Evolutionary conservation across 2,797 vertebrate genomes (phyloP), one percentile per base, ranked within the genome.

Genomic region (Hylomyscus alleni): DNA sequence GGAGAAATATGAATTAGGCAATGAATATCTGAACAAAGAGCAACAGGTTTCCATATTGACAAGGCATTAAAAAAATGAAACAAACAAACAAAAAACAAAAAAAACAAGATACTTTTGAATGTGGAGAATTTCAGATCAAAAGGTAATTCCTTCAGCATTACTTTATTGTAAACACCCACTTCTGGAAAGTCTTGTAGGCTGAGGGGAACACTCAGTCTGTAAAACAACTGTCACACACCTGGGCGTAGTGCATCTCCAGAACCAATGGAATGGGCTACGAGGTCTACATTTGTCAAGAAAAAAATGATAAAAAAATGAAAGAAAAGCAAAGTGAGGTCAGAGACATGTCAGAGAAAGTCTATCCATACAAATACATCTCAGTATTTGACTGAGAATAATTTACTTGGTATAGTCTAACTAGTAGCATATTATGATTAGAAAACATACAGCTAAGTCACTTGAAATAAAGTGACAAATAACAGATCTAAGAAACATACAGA

Each of bases 381-480:
- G 10, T 91, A 56, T 77, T 93, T 6, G 26, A 82, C 19, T 69
- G 9, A 89, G 52, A 91, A 84, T 73, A 95, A 83, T 52, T 83
- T 89, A 82, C 8, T 80, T 93, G 22, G 15, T 31, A 83, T 40
- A 22, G 10, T 80, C 84, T 93, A 65, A 96, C 78, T 81, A 83
- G 12, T n/a, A 96, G 91, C 40, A 5, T 75, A 47, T 52, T 87
- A 69, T 29, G 12, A 40, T 88, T 91, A 85, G 34, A 95, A 96
- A 90, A 9, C 72, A 26, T 22, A 98, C 62, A 44, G 80, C 1
- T 14, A 56, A 67, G 50, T 93, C 13, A 76, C 31, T 88, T 77
- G 52, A 96, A 85, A 94, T 88, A 90, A 8, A 93, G 80, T 85
- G 56, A 47, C 7, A 94, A 83, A 95, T 89, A 93, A 86, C 76